Evolutionary conservation across 2,113 vertebrate genomes (phyloP).

Genomic region (Xenopus laevis): DNA sequence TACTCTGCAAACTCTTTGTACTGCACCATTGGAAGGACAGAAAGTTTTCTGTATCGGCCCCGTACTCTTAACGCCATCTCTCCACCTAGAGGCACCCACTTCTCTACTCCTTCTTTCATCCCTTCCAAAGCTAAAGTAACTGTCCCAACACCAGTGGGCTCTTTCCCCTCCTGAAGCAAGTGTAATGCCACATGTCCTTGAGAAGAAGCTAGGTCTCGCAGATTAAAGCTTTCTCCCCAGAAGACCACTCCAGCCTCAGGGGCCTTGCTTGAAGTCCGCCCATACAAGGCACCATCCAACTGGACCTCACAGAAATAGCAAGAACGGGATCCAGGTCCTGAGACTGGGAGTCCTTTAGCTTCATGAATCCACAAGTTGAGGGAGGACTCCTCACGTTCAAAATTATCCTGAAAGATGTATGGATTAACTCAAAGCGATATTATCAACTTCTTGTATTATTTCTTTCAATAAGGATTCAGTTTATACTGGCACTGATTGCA

Average conservation of each 20-base stretch:
- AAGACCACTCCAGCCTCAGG: slow-evolving; percentile 59
- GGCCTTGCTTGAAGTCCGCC: slow-evolving; percentile 73
- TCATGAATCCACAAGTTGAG: slow-evolving; percentile 89
- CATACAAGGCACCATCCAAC: slow-evolving; percentile 79
- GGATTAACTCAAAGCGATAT: no score
- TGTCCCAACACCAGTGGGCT: slow-evolving; percentile 65
- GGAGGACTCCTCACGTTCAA: slow-evolving; percentile 77
- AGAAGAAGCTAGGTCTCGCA: slow-evolving; percentile 75
- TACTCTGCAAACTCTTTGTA: slow-evolving; percentile 94
- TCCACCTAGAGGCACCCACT: slow-evolving; percentile 71
- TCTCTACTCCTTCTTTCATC: slow-evolving; percentile 61
- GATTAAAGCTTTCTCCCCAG: slow-evolving; percentile 81
- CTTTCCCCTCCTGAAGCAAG: slow-evolving; percentile 69
- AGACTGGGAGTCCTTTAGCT: slow-evolving; percentile 76
- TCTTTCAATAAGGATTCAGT: no score
- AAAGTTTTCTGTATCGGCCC: slow-evolving; percentile 76
- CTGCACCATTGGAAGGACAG: slow-evolving; percentile 81
- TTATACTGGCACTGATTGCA: no score
- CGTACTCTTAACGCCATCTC: slow-evolving; percentile 66
- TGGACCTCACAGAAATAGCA: slow-evolving; percentile 81
- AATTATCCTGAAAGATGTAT: slow-evolving; percentile 71
- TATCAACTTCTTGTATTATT: no score
- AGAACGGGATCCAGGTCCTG: slow-evolving; percentile 63
- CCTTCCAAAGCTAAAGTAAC: slow-evolving; percentile 36
- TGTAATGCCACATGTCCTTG: slow-evolving; percentile 71